Base-by-base conservation (phyloP, 2,113 vertebrate genomes). In the Lepus europaeus region DNA sequence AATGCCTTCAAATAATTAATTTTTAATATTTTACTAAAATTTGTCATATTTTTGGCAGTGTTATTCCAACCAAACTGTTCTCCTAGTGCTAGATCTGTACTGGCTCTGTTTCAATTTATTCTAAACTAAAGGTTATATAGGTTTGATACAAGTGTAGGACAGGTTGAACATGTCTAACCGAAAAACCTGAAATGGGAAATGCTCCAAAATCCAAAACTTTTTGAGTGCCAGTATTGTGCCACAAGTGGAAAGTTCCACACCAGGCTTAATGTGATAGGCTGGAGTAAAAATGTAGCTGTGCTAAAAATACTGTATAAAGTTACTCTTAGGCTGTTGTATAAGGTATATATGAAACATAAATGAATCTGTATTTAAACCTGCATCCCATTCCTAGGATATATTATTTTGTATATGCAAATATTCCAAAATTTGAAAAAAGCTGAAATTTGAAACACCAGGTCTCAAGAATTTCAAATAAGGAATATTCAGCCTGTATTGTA, bases 61-160 rank as follows among this genome's bases (percentile, higher is more conserved):
- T 68, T 87, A 39, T 13, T 82, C 45, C 51, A 83, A 66, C 66
- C 16, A 53, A 66, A 61, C 39, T 73, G 70, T 19, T 77, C 22
- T 72, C 59, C 73, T 10, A 22, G 17, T 45, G 45, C 66, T 53
- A 73, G 70, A 95, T 84, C 56, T n/a, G 8, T 36, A 5, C 79
- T 90, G 61, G 64, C 80, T 56, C 61, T 94, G 1, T 56, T 96
- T 77, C 90, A n/a, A 69, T 77, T 20, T 82, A 22, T 87, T 78
- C 27, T 72, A 69, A 74, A 72, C 19, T 66, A 51, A 89, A 81
- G 51, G 19, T 70, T 89, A 56, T 12, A 8, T 14, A n/a, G 72
- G 31, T 87, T 92, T 94, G 72, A 27, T 27, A 5, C 49, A 61
- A 83, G 51, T 89, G 25, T 53, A 78, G 8, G 64, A 39, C 25